phyloP scores from a whole-genome alignment of 2,888 invertebrate species.

The Desoria tigrina region DNA sequence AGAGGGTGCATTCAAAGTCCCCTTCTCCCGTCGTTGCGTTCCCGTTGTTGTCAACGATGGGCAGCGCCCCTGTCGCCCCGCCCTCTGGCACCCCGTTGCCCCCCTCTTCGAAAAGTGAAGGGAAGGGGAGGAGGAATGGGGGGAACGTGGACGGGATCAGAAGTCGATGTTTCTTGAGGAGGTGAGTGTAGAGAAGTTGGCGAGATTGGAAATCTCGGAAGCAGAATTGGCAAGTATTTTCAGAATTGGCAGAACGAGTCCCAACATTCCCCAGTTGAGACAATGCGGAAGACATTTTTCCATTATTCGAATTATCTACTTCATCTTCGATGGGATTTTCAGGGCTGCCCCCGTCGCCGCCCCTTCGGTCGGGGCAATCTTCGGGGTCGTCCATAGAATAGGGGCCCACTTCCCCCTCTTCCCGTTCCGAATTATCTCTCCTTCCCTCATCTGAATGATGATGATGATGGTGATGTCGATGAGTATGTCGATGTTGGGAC shows the following conservation, averaged over 20 bases:
- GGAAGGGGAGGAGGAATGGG: slow-evolving; percentile 50
- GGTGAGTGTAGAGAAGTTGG: slow-evolving; percentile 43
- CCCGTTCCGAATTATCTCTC: slow-evolving; percentile 21
- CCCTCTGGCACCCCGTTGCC: slow-evolving; percentile 18
- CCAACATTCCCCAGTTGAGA: slow-evolving; percentile 40
- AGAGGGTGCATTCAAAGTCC: slow-evolving; percentile 57
- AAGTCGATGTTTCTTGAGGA: slow-evolving; percentile 48
- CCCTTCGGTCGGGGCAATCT: slow-evolving; percentile 31
- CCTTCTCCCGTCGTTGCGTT: slow-evolving; percentile 42
- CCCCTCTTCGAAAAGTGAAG: slow-evolving; percentile 31
- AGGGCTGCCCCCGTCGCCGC: slow-evolving; percentile 29
- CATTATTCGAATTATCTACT: slow-evolving; percentile 25
- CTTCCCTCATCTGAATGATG: too few species aligned
- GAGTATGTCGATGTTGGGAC: neutral
- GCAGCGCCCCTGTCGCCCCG: slow-evolving; percentile 20
- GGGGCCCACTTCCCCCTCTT: slow-evolving; percentile 34
- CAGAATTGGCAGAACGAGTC: slow-evolving; percentile 30
- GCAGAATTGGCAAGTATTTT: slow-evolving; percentile 52
- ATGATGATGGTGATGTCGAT: too few species aligned
- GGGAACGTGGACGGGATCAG: slow-evolving; percentile 48
- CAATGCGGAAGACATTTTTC: slow-evolving; percentile 46
- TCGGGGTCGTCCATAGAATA: slow-evolving; percentile 15
- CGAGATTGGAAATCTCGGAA: slow-evolving; percentile 49
- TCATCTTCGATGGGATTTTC: slow-evolving; percentile 39
- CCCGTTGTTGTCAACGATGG: slow-evolving; percentile 44